These are phyloP conservation scores for Eulacestoma nigropectus DNA, from an alignment of 2,113 vertebrate species.

Conservation along the genomic window DNA sequence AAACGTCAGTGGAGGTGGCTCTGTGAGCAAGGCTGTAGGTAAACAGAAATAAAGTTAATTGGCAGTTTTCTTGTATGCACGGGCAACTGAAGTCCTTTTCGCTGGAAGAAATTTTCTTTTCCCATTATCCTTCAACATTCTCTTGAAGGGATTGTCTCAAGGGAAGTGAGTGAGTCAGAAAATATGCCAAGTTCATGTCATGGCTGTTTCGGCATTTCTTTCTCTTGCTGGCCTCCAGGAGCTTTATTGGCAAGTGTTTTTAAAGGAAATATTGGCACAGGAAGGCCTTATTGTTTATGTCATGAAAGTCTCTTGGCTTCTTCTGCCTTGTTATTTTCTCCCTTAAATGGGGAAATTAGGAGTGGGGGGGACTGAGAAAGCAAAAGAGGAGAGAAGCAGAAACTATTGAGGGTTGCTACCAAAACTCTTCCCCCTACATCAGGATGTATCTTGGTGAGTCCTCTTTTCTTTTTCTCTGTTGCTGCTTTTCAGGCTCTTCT, in stretches of 20 bases:
- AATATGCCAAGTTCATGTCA: constrained; percentile 68
- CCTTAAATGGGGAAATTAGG: constrained; percentile 56
- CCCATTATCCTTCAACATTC: constrained; percentile 55
- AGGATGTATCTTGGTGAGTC: constrained; percentile 48
- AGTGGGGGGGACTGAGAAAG: constrained; percentile 15
- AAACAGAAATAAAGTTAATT: constrained; percentile 66
- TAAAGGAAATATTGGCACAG: constrained; percentile 61
- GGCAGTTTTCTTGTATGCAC: constrained; percentile 36
- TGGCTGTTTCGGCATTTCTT: constrained; percentile 53
- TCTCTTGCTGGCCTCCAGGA: constrained; percentile 56
- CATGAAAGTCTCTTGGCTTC: constrained; percentile 63
- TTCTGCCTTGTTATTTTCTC: constrained; percentile 65
- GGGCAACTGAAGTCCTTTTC: constrained; percentile 29
- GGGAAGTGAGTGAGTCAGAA: constrained; percentile 62
- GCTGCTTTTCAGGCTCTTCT: background rate
- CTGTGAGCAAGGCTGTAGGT: constrained; percentile 39
- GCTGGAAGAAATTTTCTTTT: constrained; percentile 48
- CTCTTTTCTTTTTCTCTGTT: background rate
- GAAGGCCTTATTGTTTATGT: constrained; percentile 63
- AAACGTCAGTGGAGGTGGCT: constrained; percentile 41
- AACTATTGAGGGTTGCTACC: background rate
- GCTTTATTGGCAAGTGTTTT: constrained; percentile 61
- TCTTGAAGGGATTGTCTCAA: constrained; percentile 37
- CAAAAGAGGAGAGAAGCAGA: constrained; percentile 15
- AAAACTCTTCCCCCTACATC: background rate